Percentiles rank a stretch among this genome's conserved stretches.
Conservation (phyloP, 1,140 invertebrate species). For the Cylas formicarius region DNA sequence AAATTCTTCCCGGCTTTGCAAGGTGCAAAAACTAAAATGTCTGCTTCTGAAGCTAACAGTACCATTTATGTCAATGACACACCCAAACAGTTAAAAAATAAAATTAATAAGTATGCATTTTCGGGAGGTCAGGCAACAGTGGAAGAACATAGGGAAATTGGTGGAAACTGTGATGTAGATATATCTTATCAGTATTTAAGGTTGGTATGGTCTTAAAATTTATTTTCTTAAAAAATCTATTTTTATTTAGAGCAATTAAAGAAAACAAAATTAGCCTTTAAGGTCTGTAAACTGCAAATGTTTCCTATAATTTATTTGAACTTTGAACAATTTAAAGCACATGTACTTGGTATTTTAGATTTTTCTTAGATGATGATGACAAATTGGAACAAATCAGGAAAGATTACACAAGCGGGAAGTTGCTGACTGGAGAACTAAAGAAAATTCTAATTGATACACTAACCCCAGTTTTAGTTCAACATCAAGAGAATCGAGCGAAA, state of each 20-base stretch:
- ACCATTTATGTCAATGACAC: conserved; percentile 95
- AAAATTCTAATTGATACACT: conserved; percentile 75
- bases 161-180: conserved; percentile 95
- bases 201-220: too few species aligned
- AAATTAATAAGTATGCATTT: conserved; percentile 98
- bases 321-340: too few species aligned
- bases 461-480: conserved; percentile 69
- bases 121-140: conserved; percentile 90
- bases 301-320: too few species aligned
- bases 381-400: conserved; percentile 68
- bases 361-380: conserved; percentile 94
- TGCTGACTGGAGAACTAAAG: conserved; percentile 93
- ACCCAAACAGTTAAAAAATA: conserved; percentile 94
- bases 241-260: too few species aligned
- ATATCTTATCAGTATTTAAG: conserved; percentile 91
- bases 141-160: conserved; percentile 84
- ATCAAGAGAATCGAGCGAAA: conserved; percentile 72
- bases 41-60: conserved; percentile 87
- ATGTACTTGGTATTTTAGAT: too few species aligned
- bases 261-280: too few species aligned
- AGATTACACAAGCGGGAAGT: conserved; percentile 81
- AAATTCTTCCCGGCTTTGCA: conserved; percentile 93
- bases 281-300: too few species aligned
- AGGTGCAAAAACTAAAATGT: conserved; percentile 98
- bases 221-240: too few species aligned